A percentile compares a stretch with the other conserved stretches of the same genome.
Conservation (phyloP, 2,888 invertebrate species). For the Tetheella fluctuosa region DNA sequence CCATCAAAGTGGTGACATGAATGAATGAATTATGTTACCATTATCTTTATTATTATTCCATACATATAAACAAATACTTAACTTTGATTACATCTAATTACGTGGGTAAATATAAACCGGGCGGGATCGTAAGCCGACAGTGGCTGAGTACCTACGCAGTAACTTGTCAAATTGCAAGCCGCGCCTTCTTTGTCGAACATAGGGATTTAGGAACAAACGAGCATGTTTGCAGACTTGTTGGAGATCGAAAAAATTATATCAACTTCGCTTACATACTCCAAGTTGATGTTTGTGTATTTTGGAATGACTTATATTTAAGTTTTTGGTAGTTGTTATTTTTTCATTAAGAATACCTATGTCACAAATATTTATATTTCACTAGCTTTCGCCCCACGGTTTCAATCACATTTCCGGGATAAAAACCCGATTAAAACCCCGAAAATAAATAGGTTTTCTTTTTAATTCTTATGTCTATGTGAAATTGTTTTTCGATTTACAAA, state of each 20-base stretch:
- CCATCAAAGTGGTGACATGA: no score
- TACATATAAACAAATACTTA: conserved; percentile 14
- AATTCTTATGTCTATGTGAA: no score
- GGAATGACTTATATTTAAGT: no score
- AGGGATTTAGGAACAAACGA: background rate
- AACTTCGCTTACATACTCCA: no score
- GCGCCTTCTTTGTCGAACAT: background rate
- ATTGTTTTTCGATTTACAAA: background rate
- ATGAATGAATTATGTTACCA: background rate
- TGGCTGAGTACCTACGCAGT: conserved; percentile 12
- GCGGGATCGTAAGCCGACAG: conserved; percentile 12
- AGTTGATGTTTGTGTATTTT: no score
- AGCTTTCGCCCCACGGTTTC: no score
- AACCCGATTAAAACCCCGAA: no score
- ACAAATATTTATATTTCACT: no score
- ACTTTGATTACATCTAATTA: conserved; percentile 14
- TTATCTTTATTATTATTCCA: conserved; percentile 1
- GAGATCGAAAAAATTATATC: background rate
- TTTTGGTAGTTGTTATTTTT: no score
- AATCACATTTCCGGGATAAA: no score
- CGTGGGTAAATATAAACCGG: conserved; percentile 13
- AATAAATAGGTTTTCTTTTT: no score
- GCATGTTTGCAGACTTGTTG: conserved; percentile 2
- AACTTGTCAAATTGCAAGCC: conserved; percentile 14
- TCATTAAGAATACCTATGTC: no score